Evolutionary conservation across 1,140 invertebrate species (phyloP).

Genomic region (Lordiphosa clarofinis): DNA sequence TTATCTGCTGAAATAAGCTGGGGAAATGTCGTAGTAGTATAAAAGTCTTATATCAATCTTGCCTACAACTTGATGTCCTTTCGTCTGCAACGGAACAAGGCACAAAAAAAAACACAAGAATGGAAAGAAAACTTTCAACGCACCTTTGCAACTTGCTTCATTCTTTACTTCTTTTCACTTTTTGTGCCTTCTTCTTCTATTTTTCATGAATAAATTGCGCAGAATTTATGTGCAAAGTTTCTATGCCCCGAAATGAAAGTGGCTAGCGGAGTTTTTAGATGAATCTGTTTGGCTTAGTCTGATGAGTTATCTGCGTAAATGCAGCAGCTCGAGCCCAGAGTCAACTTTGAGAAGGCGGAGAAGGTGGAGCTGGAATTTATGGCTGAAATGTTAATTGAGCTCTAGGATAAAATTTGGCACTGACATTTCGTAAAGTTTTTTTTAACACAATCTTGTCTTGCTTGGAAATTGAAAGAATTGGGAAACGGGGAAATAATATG

Average conservation of each 20-base stretch:
- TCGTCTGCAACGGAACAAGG: constrained; percentile 12
- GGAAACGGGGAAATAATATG: too few species aligned
- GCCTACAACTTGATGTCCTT: constrained; percentile 55
- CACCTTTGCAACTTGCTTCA: constrained; percentile 44
- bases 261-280: constrained; percentile 73
- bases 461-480: too few species aligned
- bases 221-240: constrained; percentile 76
- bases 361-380: constrained; percentile 60
- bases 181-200: constrained; percentile 20
- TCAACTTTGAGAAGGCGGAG: not conserved
- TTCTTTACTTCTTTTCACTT: constrained; percentile 21
- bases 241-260: constrained; percentile 56
- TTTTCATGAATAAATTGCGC: constrained; percentile 76
- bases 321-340: constrained; percentile 32
- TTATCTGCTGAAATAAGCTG: constrained; percentile 59
- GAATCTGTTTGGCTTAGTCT: constrained; percentile 77
- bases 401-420: constrained; percentile 39
- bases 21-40: constrained; percentile 72
- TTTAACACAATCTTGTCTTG: not conserved
- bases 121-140: constrained; percentile 41
- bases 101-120: too few species aligned
- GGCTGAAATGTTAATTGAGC: constrained; percentile 72
- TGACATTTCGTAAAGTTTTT: constrained; percentile 31
- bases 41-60: constrained; percentile 77
- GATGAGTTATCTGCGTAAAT: constrained; percentile 73